Evolutionary conservation across 2,797 vertebrate genomes (phyloP).

Genomic region (Alectoris magna): DNA sequence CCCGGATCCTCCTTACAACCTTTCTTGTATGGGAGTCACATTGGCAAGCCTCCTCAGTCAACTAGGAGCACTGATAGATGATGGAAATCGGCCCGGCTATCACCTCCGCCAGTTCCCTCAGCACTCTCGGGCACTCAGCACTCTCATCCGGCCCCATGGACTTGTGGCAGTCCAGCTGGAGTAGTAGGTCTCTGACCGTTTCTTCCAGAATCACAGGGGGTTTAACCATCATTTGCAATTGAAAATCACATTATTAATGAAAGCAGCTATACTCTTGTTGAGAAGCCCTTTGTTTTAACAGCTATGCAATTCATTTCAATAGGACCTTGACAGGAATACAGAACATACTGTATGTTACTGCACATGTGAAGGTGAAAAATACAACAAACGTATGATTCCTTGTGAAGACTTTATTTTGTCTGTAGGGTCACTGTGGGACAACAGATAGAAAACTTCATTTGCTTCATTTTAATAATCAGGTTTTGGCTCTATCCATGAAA

Average conservation of each 20-base stretch:
- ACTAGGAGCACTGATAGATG: too few species aligned
- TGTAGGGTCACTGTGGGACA: not conserved
- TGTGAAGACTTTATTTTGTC: not conserved
- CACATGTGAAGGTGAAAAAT: not conserved
- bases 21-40: too few species aligned
- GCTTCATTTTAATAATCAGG: not conserved
- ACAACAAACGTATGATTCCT: not conserved
- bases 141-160: too few species aligned
- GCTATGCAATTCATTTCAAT: not conserved
- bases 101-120: too few species aligned
- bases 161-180: too few species aligned
- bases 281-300: not conserved
- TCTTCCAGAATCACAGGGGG: too few species aligned
- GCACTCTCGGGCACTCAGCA: too few species aligned
- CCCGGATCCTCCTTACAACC: too few species aligned
- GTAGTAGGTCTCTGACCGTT: too few species aligned
- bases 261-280: not conserved
- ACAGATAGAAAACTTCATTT: not conserved
- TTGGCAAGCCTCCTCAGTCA: too few species aligned
- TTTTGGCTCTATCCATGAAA: slow-evolving; percentile 18
- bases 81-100: too few species aligned
- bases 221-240: not conserved
- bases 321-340: not conserved
- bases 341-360: not conserved
- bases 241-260: not conserved